Evolutionary conservation across 2,797 vertebrate species (phyloP), one percentile per base, ranked within the genome.

Genomic region (Phalloptychus januarius): DNA sequence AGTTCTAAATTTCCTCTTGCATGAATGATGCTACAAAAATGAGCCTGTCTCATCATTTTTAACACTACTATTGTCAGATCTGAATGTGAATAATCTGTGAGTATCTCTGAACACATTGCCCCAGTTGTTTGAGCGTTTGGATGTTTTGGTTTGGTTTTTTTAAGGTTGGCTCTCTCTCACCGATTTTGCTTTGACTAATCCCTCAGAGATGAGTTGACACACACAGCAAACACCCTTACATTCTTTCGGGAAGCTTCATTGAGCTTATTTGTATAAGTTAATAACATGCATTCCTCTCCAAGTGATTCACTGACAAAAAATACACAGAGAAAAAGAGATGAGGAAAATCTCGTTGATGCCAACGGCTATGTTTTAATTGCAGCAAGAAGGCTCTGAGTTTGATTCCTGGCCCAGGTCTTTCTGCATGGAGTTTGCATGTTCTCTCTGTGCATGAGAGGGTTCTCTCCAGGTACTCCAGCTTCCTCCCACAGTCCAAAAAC

Each of bases 201-300:
- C 20, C 20, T 18, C 42, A 52, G 8, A 72, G 56, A 83, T 61
- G 78, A 77, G 58, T 72, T 75, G 72, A 12, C 16, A 25, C 82
- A 71, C 23, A 81, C 0, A 71, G 10, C 16, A 67, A 70, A 42
- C 10, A 4, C 25, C 69, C 2, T 77, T 6, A 77, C 77, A 80
- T 61, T 3, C 16, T 46, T 75, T 13, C n/a, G 44, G 1, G 70
- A 54, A 50, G 11, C 6, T 33, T 79, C n/a, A 31, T 12, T n/a
- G 1, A 67, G 15, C 16, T 81, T 5, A 72, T 78, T 70, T 48
- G 63, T 79, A 52, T 71, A 52, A 78, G 73, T 81, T 61, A 58
- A 80, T 54, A 44, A 71, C 48, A 23, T 75, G 58, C 40, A 75
- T 70, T 84, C 33, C 77, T 75, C 63, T 46, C 33, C 46, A 23